Evolutionary conservation across 2,797 vertebrate genomes (phyloP), one percentile per base, ranked within the genome.

Genomic region (Limosa lapponica): DNA sequence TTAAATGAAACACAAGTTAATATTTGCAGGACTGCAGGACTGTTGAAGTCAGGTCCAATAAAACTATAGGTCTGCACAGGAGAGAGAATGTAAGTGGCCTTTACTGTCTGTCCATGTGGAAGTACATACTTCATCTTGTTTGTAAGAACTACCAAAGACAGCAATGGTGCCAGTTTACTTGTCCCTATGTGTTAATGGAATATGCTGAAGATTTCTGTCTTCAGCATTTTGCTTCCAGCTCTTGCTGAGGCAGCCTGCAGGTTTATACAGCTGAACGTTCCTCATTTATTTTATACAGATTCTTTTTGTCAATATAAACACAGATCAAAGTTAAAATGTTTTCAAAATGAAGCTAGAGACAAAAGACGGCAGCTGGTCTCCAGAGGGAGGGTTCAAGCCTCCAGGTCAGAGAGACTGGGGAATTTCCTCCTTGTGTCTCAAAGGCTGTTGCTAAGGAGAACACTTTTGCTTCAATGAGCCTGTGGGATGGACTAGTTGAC

Each of bases 181-280:
- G 52, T 70, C 32, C 65, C 69, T 72, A 0, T 59, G 22, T 0
- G 2, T 77, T 80, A 70, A 64, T 69, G 32, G 71, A 80, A 84
- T 61, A 70, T 16, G 13, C 44, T 86, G 36, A 75, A 69, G 57
- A 88, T 52, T 70, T 87, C 64, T 75, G 7, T 72, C 72, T 83
- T 90, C 70, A 37, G 6, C 0, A 0, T 61, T 88, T 58, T 71
- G 44, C 65, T 62, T 94, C 80, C 13, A 8, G 66, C 80, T 87
- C 55, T 89, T 87, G 67, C 27, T 74, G 64, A 82, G n/a, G 11
- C 81, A 90, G 71, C 30, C 6, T 2, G 37, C 30, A 82, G 86
- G 64, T 95, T 95, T 93, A 79, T 70, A 64, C 77, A 95, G 73
- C 78, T 95, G 83, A 95, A 78, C 48, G 80, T 73, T 46, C 41